phyloP scores from a whole-genome alignment of 1,140 invertebrate genomes.

The Drosophila jambulina region DNA sequence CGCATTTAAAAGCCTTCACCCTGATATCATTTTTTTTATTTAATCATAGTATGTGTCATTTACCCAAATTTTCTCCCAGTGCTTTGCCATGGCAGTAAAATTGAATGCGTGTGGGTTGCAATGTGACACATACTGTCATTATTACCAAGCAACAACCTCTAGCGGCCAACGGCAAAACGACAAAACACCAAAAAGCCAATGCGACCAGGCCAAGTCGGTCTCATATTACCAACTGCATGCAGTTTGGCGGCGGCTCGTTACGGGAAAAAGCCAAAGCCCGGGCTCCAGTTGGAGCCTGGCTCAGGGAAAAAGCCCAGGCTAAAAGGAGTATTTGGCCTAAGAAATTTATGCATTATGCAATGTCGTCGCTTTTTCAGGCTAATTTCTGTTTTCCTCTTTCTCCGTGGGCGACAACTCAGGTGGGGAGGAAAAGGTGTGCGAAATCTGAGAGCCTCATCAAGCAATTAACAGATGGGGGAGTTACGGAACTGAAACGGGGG shows the following conservation, averaged over 20 bases:
- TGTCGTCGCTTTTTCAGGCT: slow-evolving; percentile 50
- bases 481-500: neutral
- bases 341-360: slow-evolving; percentile 78
- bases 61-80: slow-evolving; percentile 4
- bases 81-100: slow-evolving; percentile 61
- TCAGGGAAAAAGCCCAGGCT: slow-evolving; percentile 15
- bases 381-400: slow-evolving; percentile 36
- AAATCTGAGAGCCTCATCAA: slow-evolving; percentile 21
- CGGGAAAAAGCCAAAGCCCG: slow-evolving; percentile 50
- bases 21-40: neutral
- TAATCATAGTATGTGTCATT: rapidly evolving
- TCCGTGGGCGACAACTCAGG: neutral
- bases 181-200: slow-evolving; percentile 42
- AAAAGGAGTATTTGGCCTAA: slow-evolving; percentile 41
- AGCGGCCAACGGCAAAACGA: slow-evolving; percentile 59
- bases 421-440: neutral
- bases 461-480: slow-evolving; percentile 35
- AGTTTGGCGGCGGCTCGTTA: slow-evolving; percentile 77
- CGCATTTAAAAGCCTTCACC: neutral
- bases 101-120: slow-evolving; percentile 83
- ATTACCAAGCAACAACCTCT: slow-evolving; percentile 76
- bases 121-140: slow-evolving; percentile 84
- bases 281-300: slow-evolving; percentile 3
- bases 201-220: slow-evolving; percentile 52
- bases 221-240: slow-evolving; percentile 65